Base-by-base conservation (phyloP, 1,140 invertebrate species). In the Dendroctonus ponderosae region DNA sequence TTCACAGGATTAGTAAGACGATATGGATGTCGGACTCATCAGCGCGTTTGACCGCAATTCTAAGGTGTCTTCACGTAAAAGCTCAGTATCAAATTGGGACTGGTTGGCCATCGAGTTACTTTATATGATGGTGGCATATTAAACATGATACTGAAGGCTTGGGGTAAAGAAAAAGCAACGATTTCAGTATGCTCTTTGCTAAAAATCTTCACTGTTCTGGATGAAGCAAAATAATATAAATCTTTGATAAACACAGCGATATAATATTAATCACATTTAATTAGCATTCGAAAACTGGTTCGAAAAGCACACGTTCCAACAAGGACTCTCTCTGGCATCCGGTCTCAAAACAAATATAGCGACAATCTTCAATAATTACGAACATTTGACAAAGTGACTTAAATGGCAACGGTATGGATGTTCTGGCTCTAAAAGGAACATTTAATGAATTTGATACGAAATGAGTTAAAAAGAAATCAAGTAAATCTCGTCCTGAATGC, bases 371-470 rank as follows among this genome's bases (percentile, higher is more conserved):
- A 51, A 63, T 62, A 62, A 63, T 63, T 63, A 40, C 50, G 8
- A 50, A 63, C 61, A 63, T 63, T 63, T 63, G 61, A 63, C 61
- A 63, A 63, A 63, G 42, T 63, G 61, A 63, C 61, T n/a, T 63
- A 63, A 63, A 63, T 63, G 61, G 61, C 61, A 63, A 53, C 51
- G 8, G 61, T 63, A 63, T 63, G 61, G 42, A 54, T 63, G 61
- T 63, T 44, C 40, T 63, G 6, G 51, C 61, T 63, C 12, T 41
- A 54, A 54, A 63, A 63, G 61, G 61, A 63, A 38, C 50, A 63
- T 63, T 63, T 63, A 63, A 63, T 63, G 61, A 63, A 54, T 63
- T 63, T 63, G 61, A 54, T 63, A 44, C 61, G 42, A 63, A 53
- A 63, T 54, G 51, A 54, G 61, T n/a, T 53, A 53, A 54, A 62